Evolutionary conservation across 1,140 invertebrate genomes (phyloP).

Genomic region (Tetraneura akinire): DNA sequence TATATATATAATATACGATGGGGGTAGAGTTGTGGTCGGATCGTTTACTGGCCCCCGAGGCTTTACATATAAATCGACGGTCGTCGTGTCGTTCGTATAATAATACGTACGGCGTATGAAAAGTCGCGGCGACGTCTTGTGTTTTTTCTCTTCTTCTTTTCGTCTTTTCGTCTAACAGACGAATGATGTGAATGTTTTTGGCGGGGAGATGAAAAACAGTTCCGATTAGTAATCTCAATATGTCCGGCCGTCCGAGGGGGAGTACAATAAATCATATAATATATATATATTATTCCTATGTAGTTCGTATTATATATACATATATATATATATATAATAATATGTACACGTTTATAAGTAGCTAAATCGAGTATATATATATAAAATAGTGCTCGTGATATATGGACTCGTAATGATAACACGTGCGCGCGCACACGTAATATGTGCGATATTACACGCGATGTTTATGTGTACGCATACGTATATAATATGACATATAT

Average conservation of each 20-base stretch:
- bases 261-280: conserved; percentile 10
- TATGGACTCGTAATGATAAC: conserved; percentile 15
- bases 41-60: not conserved
- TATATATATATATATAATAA: not conserved
- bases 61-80: conserved; percentile 9
- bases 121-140: not conserved
- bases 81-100: not conserved
- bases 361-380: not conserved
- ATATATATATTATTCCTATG: no score
- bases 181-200: not conserved
- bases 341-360: not conserved
- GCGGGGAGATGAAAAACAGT: not conserved
- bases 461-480: not conserved
- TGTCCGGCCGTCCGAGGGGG: not conserved
- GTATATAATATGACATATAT: no score
- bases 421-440: not conserved
- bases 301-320: not conserved
- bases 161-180: not conserved
- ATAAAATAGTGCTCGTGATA: not conserved
- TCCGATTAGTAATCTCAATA: conserved; percentile 1
- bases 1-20: no score
- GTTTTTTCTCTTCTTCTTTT: no score
- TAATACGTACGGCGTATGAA: not conserved
- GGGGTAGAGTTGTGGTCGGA: no score
- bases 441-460: no score